phyloP scores from a whole-genome alignment of 2,888 invertebrate species.

The Leptopilina drosophilae region DNA sequence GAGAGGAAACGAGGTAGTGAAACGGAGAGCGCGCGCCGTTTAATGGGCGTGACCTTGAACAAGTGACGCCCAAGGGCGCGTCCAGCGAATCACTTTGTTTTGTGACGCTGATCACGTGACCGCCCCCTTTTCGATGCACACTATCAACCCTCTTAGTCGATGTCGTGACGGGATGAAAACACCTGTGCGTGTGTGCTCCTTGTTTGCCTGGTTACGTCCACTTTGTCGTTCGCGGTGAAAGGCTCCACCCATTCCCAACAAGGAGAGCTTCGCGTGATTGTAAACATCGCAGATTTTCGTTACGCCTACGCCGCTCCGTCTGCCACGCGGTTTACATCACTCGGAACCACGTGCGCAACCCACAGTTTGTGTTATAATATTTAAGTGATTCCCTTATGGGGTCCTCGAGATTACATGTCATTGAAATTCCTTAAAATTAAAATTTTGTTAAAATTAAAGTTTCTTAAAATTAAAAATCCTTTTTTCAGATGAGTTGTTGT shows the following conservation, averaged over 20 bases:
- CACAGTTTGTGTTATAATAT: neutral
- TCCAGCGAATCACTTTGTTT: conserved; percentile 45
- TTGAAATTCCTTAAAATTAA: no score
- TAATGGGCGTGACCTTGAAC: conserved; percentile 27
- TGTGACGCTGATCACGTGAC: conserved; percentile 53
- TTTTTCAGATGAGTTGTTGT: no score
- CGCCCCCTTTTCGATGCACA: conserved; percentile 32
- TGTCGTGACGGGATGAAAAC: neutral
- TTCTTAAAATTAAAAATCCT: no score
- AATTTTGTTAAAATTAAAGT: no score
- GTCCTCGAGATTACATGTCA: no score
- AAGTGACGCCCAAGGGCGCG: conserved; percentile 43
- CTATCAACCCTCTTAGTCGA: conserved; percentile 12
- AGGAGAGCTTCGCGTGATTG: conserved; percentile 49
- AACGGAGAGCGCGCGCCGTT: conserved; percentile 22
- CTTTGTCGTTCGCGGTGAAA: conserved; percentile 36
- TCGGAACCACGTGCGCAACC: conserved; percentile 22
- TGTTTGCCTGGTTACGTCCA: neutral
- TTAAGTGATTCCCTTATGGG: neutral
- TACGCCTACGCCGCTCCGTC: conserved; percentile 49
- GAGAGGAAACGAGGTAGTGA: conserved; percentile 19
- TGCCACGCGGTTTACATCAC: conserved; percentile 23
- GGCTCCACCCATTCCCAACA: conserved; percentile 51
- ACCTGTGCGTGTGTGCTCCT: conserved; percentile 20
- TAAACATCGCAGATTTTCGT: conserved; percentile 48